These are phyloP conservation scores for Garra rufa DNA, from an alignment of 2,113 vertebrate species.

Conservation along the genomic window DNA sequence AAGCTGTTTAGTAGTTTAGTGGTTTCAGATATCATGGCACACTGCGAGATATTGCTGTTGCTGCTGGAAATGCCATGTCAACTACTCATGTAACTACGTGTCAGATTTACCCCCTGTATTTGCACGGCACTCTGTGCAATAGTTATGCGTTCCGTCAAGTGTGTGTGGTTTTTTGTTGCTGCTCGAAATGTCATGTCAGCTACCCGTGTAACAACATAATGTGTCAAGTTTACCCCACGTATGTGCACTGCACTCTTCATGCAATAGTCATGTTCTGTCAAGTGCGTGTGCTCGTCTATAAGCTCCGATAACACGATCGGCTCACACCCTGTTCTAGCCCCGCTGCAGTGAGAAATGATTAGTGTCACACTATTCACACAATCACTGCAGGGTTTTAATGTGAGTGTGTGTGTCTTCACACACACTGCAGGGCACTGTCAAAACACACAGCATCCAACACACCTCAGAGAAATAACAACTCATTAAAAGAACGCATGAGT, in stretches of 20 bases:
- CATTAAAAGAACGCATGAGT: constrained; percentile 51
- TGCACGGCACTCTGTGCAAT: not conserved
- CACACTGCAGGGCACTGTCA: constrained; percentile 42
- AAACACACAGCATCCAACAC: constrained; percentile 47
- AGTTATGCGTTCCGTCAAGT: constrained; percentile 24
- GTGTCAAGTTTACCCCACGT: constrained; percentile 17
- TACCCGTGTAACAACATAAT: not conserved
- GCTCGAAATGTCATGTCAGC: not conserved
- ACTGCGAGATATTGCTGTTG: not conserved
- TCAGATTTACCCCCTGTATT: constrained; percentile 27
- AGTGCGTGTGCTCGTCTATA: constrained; percentile 29
- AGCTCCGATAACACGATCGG: constrained; percentile 42
- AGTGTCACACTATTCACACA: constrained; percentile 58
- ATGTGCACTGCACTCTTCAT: not conserved
- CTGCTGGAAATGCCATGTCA: not conserved
- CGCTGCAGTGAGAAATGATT: constrained; percentile 61
- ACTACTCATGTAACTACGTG: not conserved
- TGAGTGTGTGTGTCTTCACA: constrained; percentile 21
- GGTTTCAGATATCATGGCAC: not conserved
- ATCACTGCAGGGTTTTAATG: constrained; percentile 55
- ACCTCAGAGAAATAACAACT: constrained; percentile 53
- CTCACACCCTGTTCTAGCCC: constrained; percentile 53
- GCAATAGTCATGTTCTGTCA: constrained; percentile 21
- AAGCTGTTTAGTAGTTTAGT: constrained; percentile 26
- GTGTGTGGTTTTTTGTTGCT: too few species aligned